Percentiles rank a stretch among this genome's conserved stretches.
These are phyloP conservation scores for Onychostoma macrolepis DNA, from an alignment of 2,113 vertebrate species.

Conservation along the genomic window DNA sequence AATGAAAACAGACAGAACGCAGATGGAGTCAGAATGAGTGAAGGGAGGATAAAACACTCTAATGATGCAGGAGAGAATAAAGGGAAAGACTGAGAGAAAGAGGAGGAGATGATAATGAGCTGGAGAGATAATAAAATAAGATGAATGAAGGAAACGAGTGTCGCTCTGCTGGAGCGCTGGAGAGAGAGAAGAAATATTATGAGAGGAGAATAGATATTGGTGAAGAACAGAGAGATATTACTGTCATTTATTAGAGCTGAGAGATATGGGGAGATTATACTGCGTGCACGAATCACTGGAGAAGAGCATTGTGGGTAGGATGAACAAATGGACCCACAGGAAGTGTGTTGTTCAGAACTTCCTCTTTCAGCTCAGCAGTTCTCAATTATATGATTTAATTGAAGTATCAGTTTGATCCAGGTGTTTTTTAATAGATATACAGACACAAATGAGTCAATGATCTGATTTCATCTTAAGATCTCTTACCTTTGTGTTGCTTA, in stretches of 20 bases:
- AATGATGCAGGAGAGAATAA: constrained; percentile 39
- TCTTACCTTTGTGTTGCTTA: no score
- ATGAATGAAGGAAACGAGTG: constrained; percentile 37
- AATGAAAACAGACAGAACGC: constrained; percentile 7
- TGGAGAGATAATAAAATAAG: constrained; percentile 46
- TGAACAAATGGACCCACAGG: not conserved
- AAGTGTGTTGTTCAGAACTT: not conserved
- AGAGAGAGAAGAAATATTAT: constrained; percentile 37
- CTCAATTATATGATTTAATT: not conserved
- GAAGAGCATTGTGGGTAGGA: constrained; percentile 10
- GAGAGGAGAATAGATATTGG: constrained; percentile 17
- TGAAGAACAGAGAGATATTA: constrained; percentile 1
- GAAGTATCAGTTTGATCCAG: not conserved
- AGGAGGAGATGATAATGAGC: constrained; percentile 12
- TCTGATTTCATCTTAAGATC: not conserved
- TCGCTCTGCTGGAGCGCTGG: not conserved
- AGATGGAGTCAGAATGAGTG: constrained; percentile 5
- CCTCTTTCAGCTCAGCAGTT: not conserved
- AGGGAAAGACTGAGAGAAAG: not conserved
- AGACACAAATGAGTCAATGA: not conserved
- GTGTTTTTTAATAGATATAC: not conserved
- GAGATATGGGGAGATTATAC: not conserved
- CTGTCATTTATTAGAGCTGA: not conserved
- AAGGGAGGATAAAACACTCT: constrained; percentile 3
- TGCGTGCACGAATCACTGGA: not conserved